A percentile compares a stretch with the other conserved stretches of the same genome.
Evolutionary conservation across 2,113 vertebrate species (phyloP).

Genomic region (Psilopsiagon aurifrons): DNA sequence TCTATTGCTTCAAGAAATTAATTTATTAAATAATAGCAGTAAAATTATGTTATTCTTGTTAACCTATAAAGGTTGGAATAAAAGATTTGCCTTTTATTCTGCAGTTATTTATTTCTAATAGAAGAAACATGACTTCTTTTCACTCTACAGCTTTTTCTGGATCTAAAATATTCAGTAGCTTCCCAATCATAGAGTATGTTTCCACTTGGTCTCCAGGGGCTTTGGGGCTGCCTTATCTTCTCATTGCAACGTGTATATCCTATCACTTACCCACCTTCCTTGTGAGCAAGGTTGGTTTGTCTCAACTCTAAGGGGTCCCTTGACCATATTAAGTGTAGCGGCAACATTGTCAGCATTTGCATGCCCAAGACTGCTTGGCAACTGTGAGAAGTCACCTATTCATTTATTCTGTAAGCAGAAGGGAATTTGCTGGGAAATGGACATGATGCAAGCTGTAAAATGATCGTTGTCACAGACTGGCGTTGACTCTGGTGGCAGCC

Average conservation of each 20-base stretch:
- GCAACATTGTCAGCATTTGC: not conserved
- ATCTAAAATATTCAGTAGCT: not conserved
- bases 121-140: not conserved
- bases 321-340: not conserved
- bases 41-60: not conserved
- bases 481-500: not conserved
- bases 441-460: not conserved
- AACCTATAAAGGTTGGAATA: constrained; percentile 44
- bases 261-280: not conserved
- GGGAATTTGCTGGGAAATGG: not conserved
- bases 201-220: not conserved
- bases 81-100: not conserved
- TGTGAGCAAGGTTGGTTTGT: not conserved
- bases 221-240: not conserved
- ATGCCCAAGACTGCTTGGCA: not conserved
- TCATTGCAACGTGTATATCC: not conserved
- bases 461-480: not conserved
- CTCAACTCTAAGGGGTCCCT: not conserved
- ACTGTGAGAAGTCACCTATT: not conserved
- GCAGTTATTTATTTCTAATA: not conserved
- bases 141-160: not conserved
- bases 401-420: not conserved
- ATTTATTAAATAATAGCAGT: not conserved
- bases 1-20: not conserved
- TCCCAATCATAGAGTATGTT: not conserved